Percentiles rank a stretch among this genome's conserved stretches.
These are phyloP conservation scores for Apostichopus japonicus DNA, from an alignment of 35 echinoderm and acorn worm genomes.

Conservation along the genomic window DNA sequence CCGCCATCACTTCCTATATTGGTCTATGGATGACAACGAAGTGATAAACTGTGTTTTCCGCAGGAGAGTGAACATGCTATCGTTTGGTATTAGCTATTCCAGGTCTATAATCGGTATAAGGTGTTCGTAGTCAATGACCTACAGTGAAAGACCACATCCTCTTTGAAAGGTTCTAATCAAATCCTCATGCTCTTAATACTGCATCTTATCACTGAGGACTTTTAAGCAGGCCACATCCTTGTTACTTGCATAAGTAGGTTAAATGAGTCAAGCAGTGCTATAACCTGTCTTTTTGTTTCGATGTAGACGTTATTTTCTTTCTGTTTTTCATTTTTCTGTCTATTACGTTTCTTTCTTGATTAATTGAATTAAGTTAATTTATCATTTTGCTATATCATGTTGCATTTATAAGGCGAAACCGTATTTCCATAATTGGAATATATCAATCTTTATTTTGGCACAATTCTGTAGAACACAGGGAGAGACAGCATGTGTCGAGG, in stretches of 20 bases:
- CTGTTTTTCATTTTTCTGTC: no score
- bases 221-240: background rate
- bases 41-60: constrained; percentile 39
- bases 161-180: background rate
- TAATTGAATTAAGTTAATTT: no score
- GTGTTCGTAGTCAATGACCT: background rate
- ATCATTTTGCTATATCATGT: no score
- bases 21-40: constrained; percentile 44
- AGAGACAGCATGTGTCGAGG: no score
- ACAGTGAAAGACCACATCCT: constrained; percentile 35
- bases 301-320: background rate
- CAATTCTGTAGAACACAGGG: no score
- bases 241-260: background rate
- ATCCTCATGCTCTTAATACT: background rate
- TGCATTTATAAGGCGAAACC: no score
- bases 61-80: constrained; percentile 24
- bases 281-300: background rate
- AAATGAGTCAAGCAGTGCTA: constrained; percentile 2
- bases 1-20: constrained; percentile 51
- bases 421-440: no score
- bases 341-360: no score
- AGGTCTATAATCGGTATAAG: background rate
- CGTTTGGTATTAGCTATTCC: background rate
- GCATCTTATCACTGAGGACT: background rate
- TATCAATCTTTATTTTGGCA: no score